phyloP scores from a whole-genome alignment of 1,140 invertebrate genomes.

The Hypothenemus hampei region DNA sequence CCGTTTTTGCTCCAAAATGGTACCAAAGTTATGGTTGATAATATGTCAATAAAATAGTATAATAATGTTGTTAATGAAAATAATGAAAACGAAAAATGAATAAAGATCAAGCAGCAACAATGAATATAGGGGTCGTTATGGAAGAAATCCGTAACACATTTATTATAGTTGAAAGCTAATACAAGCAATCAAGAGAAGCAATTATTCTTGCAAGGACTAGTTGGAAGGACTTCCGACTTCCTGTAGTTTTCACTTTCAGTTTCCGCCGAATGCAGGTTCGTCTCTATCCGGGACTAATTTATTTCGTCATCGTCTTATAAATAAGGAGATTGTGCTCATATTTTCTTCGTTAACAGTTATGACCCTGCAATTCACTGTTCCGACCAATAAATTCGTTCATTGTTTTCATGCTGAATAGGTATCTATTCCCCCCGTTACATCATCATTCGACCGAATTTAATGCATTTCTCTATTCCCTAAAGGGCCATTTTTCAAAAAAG shows the following conservation, averaged over 20 bases:
- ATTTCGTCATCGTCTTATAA: slow-evolving; percentile 33
- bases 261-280: slow-evolving; percentile 34
- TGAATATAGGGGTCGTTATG: slow-evolving; percentile 24
- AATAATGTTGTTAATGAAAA: background rate
- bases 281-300: slow-evolving; percentile 33
- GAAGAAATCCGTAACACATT: slow-evolving; percentile 27
- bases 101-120: slow-evolving; percentile 27
- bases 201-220: slow-evolving; percentile 33
- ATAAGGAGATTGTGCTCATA: slow-evolving; percentile 34
- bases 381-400: slow-evolving; percentile 24
- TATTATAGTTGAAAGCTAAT: slow-evolving; percentile 26
- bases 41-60: background rate
- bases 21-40: background rate
- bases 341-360: slow-evolving; percentile 30
- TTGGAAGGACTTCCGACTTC: slow-evolving; percentile 37
- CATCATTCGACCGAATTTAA: slow-evolving; percentile 5
- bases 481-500: too few species aligned
- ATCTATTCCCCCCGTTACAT: slow-evolving; percentile 6
- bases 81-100: slow-evolving; percentile 18
- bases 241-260: slow-evolving; percentile 35
- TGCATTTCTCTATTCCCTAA: background rate
- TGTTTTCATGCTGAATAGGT: slow-evolving; percentile 16
- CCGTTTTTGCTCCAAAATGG: background rate
- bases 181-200: slow-evolving; percentile 33
- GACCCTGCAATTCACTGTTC: slow-evolving; percentile 23